phyloP scores from a whole-genome alignment of 2,888 invertebrate species.

The Nomada hirtipes region DNA sequence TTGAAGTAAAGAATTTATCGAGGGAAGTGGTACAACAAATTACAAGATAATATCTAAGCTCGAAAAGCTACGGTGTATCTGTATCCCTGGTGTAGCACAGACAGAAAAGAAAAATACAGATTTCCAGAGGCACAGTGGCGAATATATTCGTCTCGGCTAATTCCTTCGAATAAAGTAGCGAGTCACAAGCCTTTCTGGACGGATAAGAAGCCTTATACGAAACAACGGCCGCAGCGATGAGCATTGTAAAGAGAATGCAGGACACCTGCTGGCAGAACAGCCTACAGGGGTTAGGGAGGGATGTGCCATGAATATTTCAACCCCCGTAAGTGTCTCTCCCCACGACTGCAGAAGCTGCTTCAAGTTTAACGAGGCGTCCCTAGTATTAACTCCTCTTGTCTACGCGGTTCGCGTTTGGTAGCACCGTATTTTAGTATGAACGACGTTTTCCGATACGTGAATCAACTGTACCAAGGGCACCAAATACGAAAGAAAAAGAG shows the following conservation, averaged over 20 bases:
- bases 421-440: slow-evolving; percentile 35
- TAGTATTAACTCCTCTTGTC: slow-evolving; percentile 23
- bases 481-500: not conserved
- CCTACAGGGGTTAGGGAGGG: slow-evolving; percentile 10
- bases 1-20: not conserved
- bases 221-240: slow-evolving; percentile 6
- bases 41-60: not conserved
- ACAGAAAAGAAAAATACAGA: not conserved
- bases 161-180: not conserved
- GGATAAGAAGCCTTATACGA: slow-evolving; percentile 1
- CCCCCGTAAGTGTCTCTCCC: slow-evolving; percentile 71
- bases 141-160: not conserved
- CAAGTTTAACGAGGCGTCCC: slow-evolving; percentile 69
- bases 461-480: not conserved
- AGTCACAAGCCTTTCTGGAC: not conserved
- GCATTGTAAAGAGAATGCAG: slow-evolving; percentile 29
- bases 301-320: slow-evolving; percentile 78
- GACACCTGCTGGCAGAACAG: slow-evolving; percentile 33
- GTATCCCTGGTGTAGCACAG: too few species aligned
- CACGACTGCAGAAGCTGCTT: slow-evolving; percentile 63
- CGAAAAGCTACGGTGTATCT: not conserved
- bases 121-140: not conserved
- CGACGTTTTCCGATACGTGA: not conserved
- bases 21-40: slow-evolving; percentile 7
- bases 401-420: slow-evolving; percentile 36